A percentile compares a stretch with the other conserved stretches of the same genome.
These are phyloP conservation scores for Monochamus alternatus DNA, from an alignment of 2,888 invertebrate genomes.

Conservation along the genomic window DNA sequence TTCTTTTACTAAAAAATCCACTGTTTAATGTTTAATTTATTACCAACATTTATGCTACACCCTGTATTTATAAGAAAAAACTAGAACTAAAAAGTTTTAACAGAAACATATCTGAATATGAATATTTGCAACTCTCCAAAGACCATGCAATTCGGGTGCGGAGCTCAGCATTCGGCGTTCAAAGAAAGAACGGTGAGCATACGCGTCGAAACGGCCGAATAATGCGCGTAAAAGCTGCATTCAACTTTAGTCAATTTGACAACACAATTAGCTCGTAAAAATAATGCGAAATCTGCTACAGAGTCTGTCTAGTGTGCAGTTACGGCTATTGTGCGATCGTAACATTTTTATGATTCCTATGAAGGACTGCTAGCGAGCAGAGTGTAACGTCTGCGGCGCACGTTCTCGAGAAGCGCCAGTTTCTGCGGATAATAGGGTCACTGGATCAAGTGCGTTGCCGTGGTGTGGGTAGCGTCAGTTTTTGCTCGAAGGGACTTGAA, in stretches of 20 bases:
- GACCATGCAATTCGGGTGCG: not conserved
- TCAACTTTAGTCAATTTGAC: slow-evolving; percentile 66
- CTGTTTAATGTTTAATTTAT: too few relatives aligned
- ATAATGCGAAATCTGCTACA: slow-evolving; percentile 67
- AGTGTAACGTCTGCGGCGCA: slow-evolving; percentile 34
- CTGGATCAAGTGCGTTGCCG: not conserved
- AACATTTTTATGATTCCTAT: slow-evolving; percentile 69
- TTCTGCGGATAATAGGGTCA: slow-evolving; percentile 2
- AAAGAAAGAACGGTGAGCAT: slow-evolving; percentile 46
- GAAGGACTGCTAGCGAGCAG: slow-evolving; percentile 52
- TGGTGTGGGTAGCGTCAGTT: not conserved
- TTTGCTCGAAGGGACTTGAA: not conserved
- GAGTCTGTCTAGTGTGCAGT: slow-evolving; percentile 69
- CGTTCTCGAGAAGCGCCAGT: slow-evolving; percentile 30
- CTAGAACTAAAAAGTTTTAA: too few relatives aligned
- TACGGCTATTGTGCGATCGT: slow-evolving; percentile 69
- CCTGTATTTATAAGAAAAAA: too few relatives aligned
- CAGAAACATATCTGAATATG: too few relatives aligned
- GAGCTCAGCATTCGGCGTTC: slow-evolving; percentile 29
- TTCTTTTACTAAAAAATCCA: too few relatives aligned
- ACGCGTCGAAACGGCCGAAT: slow-evolving; percentile 55
- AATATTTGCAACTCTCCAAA: too few relatives aligned
- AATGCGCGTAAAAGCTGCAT: slow-evolving; percentile 61
- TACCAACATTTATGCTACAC: too few relatives aligned
- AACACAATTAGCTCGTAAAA: slow-evolving; percentile 70